Evolutionary conservation across 2,888 invertebrate species (phyloP), one percentile per base, ranked within the genome.

Genomic region (Augiades crinisus): DNA sequence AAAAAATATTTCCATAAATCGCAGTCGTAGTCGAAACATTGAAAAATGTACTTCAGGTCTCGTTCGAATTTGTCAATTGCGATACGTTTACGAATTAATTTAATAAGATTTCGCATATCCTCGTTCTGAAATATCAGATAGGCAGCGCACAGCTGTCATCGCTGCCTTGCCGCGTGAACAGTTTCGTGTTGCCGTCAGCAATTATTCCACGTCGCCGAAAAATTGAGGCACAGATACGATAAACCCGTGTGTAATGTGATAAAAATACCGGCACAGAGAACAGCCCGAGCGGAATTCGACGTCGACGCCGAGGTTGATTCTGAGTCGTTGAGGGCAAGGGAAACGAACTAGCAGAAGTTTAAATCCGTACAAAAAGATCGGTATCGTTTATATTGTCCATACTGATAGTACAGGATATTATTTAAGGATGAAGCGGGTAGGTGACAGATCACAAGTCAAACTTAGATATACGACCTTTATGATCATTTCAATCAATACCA

Each of bases 151-250:
- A 74, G 78, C 82, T 81, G 83, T 81, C 80, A 69, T 68, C 77
- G 70, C 63, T 60, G 68, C 62, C 70, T 77, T 78, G 70, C 73
- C 76, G 78, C 78, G 68, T 72, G 75, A 78, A 66, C 74, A 70
- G 74, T 70, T 75, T 64, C 69, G 71, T 72, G 68, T 72, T 67
- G 71, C 72, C 67, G 73, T 71, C 78, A 71, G 72, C 74, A 80
- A 83, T 81, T 86, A 82, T 81, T 83, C 73, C 81, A 73, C 80
- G 74, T 78, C 83, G 65, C 68, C 73, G 75, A 81, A 82, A 82
- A 82, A 80, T 78, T 82, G 75, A 81, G 68, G 76, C 77, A 78
- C 76, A 70, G 74, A 71, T 78, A 79, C 72, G 76, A 78, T 81
- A 79, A 79, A 75, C 64, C 63, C 70, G 73, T 70, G 68, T 63